A percentile compares a stretch with the other conserved stretches of the same genome.
phyloP scores from a whole-genome alignment of 2,888 invertebrate species.

The Lepidocyrtinus sp. region DNA sequence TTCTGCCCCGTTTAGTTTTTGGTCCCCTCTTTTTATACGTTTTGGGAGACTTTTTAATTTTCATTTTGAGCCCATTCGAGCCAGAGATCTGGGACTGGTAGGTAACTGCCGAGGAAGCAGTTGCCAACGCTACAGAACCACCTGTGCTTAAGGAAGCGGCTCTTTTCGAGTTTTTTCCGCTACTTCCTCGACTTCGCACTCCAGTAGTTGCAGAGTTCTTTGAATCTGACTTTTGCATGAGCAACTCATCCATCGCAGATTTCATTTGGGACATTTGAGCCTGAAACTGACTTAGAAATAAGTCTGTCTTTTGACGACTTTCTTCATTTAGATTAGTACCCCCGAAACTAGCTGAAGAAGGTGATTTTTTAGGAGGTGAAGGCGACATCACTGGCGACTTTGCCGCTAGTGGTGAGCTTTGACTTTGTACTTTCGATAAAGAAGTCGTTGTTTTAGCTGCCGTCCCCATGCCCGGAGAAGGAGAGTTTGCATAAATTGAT shows the following conservation, averaged over 20 bases:
- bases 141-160: neutral
- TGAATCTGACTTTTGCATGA: constrained; percentile 27
- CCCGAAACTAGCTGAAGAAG: constrained; percentile 13
- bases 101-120: constrained; percentile 71
- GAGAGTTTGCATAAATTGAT: constrained; percentile 8
- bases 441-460: constrained; percentile 45
- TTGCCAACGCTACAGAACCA: neutral
- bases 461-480: constrained; percentile 28
- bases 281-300: constrained; percentile 68
- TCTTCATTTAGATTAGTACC: constrained; percentile 18
- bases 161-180: neutral
- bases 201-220: neutral
- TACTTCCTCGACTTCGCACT: neutral
- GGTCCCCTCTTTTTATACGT: constrained; percentile 63
- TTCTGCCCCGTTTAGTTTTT: constrained; percentile 49
- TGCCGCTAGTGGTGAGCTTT: constrained; percentile 45
- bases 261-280: constrained; percentile 70
- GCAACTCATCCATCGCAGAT: constrained; percentile 67
- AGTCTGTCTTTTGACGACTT: constrained; percentile 62
- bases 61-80: constrained; percentile 80
- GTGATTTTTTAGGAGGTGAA: constrained; percentile 31
- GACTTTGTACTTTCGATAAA: constrained; percentile 63
- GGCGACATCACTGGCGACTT: constrained; percentile 48
- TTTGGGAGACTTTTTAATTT: constrained; percentile 78
- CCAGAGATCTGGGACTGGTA: constrained; percentile 78